phyloP scores from a whole-genome alignment of 2,888 invertebrate genomes.

The Andrena fulva region DNA sequence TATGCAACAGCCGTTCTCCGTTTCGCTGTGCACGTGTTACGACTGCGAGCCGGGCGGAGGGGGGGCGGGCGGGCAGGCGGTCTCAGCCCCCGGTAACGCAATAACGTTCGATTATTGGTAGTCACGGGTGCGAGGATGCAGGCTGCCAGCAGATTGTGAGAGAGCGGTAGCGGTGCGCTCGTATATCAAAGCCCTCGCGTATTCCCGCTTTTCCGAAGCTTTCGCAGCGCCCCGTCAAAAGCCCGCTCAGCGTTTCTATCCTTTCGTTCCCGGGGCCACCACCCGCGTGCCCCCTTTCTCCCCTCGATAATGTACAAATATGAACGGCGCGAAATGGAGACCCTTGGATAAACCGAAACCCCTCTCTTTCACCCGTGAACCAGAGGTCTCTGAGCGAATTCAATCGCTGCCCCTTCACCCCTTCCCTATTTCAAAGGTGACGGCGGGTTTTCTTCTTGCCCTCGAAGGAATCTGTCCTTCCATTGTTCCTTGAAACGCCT shows the following conservation, averaged over 20 bases:
- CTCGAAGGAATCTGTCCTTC: background rate
- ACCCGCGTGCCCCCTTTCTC: background rate
- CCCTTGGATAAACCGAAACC: conserved; percentile 46
- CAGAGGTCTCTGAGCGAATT: background rate
- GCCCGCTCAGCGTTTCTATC: conserved; percentile 41
- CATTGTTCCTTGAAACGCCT: background rate
- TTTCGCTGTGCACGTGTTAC: conserved; percentile 62
- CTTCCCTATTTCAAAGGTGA: background rate
- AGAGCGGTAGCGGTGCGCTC: conserved; percentile 68
- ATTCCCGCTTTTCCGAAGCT: conserved; percentile 67
- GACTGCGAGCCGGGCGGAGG: conserved; percentile 24
- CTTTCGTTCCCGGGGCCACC: conserved; percentile 26
- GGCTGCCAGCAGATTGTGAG: conserved; percentile 22
- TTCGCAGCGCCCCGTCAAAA: conserved; percentile 52
- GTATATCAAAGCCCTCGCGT: conserved; percentile 80
- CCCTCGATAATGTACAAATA: conserved; percentile 54
- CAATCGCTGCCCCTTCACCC: conserved; percentile 16
- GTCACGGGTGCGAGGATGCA: conserved; percentile 71
- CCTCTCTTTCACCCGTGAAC: background rate
- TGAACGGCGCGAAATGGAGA: conserved; percentile 48
- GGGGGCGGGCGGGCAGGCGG: background rate
- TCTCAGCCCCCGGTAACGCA: conserved; percentile 76
- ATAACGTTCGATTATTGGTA: conserved; percentile 83
- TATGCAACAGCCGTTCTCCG: conserved; percentile 41
- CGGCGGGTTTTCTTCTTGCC: background rate